Conservation (phyloP, 2,113 vertebrate genomes). For the Sander lucioperca region DNA sequence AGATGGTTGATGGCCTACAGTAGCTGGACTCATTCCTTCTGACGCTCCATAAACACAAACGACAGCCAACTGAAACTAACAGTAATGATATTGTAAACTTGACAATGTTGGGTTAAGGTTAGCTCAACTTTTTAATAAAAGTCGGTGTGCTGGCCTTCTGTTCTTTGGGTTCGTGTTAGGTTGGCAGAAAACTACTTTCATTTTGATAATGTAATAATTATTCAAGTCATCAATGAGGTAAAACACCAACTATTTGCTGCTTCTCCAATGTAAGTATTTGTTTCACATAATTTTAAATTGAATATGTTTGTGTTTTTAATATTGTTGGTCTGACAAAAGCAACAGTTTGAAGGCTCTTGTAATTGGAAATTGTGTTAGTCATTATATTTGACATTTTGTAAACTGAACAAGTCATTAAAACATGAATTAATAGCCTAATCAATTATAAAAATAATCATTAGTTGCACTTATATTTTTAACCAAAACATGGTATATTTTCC, state of each 20-base stretch:
- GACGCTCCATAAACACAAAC: not conserved
- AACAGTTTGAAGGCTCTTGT: not conserved
- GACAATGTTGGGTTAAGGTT: not conserved
- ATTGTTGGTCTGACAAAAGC: not conserved
- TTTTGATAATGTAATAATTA: not conserved
- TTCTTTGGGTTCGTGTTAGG: not conserved
- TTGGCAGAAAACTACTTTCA: not conserved
- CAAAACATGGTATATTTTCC: slow-evolving; percentile 21
- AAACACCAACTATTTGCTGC: not conserved
- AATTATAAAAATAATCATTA: not conserved
- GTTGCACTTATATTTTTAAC: not conserved
- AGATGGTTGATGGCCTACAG: not conserved
- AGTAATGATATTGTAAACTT: not conserved
- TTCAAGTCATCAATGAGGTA: not conserved
- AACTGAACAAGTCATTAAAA: not conserved
- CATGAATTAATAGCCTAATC: not conserved
- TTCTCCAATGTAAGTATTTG: not conserved
- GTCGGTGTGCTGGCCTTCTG: not conserved
- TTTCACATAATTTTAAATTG: not conserved
- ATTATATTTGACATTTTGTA: not conserved
- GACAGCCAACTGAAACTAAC: not conserved
- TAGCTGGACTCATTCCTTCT: not conserved
- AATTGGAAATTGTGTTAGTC: not conserved
- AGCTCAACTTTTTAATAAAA: not conserved
- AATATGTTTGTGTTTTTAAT: not conserved